phyloP scores from a whole-genome alignment of 2,797 vertebrate genomes.

The Meda fulgida region DNA sequence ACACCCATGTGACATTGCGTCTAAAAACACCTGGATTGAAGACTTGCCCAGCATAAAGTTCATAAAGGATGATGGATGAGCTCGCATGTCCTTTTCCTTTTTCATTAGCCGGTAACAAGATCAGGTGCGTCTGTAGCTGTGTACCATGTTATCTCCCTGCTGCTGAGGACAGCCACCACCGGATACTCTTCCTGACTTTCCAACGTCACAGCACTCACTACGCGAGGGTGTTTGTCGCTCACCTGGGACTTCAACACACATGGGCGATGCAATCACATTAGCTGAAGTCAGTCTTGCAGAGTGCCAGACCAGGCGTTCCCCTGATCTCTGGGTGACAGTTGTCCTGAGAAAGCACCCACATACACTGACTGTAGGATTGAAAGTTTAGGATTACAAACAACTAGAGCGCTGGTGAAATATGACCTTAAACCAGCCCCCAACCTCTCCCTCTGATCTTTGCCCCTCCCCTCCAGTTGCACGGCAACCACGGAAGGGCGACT shows the following conservation, averaged over 20 bases:
- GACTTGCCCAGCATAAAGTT: not conserved
- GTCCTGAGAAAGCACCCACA: slow-evolving; percentile 44
- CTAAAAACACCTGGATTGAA: slow-evolving; percentile 1
- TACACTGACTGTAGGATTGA: slow-evolving; percentile 37
- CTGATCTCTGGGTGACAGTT: slow-evolving; percentile 19
- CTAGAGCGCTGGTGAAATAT: slow-evolving; percentile 56
- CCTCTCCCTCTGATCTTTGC: slow-evolving; percentile 55
- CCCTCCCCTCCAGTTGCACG: slow-evolving; percentile 44
- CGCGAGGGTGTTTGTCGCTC: slow-evolving; percentile 24
- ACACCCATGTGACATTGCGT: not conserved
- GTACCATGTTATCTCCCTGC: not conserved
- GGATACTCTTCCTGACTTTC: slow-evolving; percentile 22
- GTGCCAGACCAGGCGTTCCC: not conserved
- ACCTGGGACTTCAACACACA: slow-evolving; percentile 44
- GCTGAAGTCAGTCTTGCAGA: not conserved
- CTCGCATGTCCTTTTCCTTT: slow-evolving; percentile 2
- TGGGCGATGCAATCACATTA: not conserved
- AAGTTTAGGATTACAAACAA: slow-evolving; percentile 60
- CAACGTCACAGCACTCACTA: not conserved
- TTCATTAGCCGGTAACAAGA: slow-evolving; percentile 10
- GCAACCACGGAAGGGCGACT: slow-evolving; percentile 32
- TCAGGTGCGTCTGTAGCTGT: not conserved
- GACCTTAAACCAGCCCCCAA: slow-evolving; percentile 52
- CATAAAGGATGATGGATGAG: slow-evolving; percentile 5
- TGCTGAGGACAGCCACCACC: not conserved